Base-by-base conservation (phyloP, 2,113 vertebrate species). In the Passerina amoena region DNA sequence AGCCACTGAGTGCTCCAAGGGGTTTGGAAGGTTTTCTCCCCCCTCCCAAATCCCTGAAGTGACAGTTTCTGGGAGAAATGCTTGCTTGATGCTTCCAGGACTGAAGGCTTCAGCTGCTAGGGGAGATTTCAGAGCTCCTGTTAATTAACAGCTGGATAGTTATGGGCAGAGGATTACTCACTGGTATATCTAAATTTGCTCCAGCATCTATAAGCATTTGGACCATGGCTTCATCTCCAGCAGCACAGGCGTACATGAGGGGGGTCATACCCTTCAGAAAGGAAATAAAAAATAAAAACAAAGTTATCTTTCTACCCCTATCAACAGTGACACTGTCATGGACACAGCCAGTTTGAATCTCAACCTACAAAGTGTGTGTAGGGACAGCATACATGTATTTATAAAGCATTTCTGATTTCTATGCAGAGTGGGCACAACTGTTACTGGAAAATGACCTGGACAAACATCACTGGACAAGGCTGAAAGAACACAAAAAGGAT, bases 191-290 rank as follows among this genome's bases (percentile, higher is more conserved):
- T 86, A 99, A 97, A 97, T 99, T 99, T 57, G 99, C 99, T 63
- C 99, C 99, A 1, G 99, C 99, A 44, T 99, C 98, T 96, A 99
- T 99, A 92, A 99, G 90, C 99, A 99, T 99, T 97, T 99, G 99
- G 82, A 99, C 99, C 95, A 99, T 98, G 51, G 99, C 99, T 94
- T 99, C 99, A 15, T 99, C 99, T 96, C 99, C 99, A 48, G 99
- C 98, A 53, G 99, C 98, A 48, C 99, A 99, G 94, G 99, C 99
- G 0, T 99, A 99, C 99, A 99, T 99, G 45, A 99, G 98, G 0
- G 99, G 99, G 14, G 99, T 99, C 99, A 99, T 99, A 24, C 99
- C 99, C 99, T 99, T 78, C 3, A 25, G 50, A 69, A 73, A 89
- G 12, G 24, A 53, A 51, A 64, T 4, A 50, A 37, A 44, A 54